phyloP scores from a whole-genome alignment of 2,888 invertebrate species.

The Saturnia pavonia region DNA sequence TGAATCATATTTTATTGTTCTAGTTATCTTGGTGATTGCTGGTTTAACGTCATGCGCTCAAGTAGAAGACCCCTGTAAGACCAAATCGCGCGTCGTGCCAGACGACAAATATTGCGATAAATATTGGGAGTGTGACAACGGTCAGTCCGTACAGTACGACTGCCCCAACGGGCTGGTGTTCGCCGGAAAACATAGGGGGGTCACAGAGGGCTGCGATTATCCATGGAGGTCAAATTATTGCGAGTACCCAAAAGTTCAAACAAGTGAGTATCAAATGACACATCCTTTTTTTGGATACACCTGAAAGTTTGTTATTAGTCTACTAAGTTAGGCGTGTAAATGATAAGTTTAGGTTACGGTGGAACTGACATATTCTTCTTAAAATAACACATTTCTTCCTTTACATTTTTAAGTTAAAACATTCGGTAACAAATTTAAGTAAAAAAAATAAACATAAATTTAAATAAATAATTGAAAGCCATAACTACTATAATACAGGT shows the following conservation, averaged over 20 bases:
- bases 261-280: constrained; percentile 83
- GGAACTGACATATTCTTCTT: too few species aligned
- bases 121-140: constrained; percentile 94
- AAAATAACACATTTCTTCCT: too few species aligned
- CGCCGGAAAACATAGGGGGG: constrained; percentile 93
- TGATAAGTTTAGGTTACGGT: too few species aligned
- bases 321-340: too few species aligned
- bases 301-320: too few species aligned
- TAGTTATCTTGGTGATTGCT: constrained; percentile 55
- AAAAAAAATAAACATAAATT: too few species aligned
- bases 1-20: constrained; percentile 27
- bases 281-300: neutral
- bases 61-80: constrained; percentile 91
- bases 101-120: constrained; percentile 90
- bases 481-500: too few species aligned
- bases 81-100: constrained; percentile 87
- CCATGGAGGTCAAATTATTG: constrained; percentile 95
- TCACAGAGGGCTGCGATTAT: constrained; percentile 94
- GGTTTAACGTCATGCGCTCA: constrained; percentile 58
- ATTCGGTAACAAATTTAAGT: too few species aligned
- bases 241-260: constrained; percentile 83
- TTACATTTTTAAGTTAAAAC: too few species aligned
- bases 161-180: constrained; percentile 95
- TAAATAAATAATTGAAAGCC: too few species aligned
- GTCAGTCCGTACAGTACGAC: constrained; percentile 91